These are phyloP conservation scores for Lithophane ornitopus DNA, from an alignment of 2,888 invertebrate species.

Conservation along the genomic window DNA sequence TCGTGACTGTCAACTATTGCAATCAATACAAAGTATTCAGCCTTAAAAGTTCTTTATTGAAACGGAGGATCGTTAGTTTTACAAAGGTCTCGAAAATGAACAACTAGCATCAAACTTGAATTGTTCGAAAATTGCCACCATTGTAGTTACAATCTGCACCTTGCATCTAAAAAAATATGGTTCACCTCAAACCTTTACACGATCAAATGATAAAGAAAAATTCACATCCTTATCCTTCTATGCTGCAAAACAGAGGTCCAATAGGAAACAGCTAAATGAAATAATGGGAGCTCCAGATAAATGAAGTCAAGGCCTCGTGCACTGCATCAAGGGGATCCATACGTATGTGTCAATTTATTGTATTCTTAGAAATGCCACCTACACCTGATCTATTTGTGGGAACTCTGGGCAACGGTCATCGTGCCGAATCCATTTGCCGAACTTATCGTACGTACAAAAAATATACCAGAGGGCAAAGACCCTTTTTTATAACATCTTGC, in stretches of 20 bases:
- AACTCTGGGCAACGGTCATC: conserved; percentile 82
- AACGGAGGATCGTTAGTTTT: background rate
- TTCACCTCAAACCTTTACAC: background rate
- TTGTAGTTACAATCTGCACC: background rate
- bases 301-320: conserved; percentile 67
- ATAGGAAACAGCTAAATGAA: conserved; percentile 64
- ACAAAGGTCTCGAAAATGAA: background rate
- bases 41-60: conserved; percentile 20
- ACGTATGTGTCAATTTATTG: conserved; percentile 71
- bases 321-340: conserved; percentile 64
- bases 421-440: conserved; percentile 72
- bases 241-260: conserved; percentile 50
- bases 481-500: conserved; percentile 38
- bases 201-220: conserved; percentile 22
- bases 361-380: conserved; percentile 86
- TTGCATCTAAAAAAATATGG: background rate
- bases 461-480: conserved; percentile 44
- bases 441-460: conserved; percentile 55
- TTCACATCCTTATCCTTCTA: conserved; percentile 26
- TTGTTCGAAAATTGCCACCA: background rate
- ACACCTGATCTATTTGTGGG: conserved; percentile 85
- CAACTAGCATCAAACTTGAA: background rate
- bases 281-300: conserved; percentile 67
- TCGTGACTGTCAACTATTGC: conserved; percentile 52
- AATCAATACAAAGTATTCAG: conserved; percentile 32